Evolutionary conservation across 2,113 vertebrate genomes (phyloP).

Genomic region (Lampris megalopsis): DNA sequence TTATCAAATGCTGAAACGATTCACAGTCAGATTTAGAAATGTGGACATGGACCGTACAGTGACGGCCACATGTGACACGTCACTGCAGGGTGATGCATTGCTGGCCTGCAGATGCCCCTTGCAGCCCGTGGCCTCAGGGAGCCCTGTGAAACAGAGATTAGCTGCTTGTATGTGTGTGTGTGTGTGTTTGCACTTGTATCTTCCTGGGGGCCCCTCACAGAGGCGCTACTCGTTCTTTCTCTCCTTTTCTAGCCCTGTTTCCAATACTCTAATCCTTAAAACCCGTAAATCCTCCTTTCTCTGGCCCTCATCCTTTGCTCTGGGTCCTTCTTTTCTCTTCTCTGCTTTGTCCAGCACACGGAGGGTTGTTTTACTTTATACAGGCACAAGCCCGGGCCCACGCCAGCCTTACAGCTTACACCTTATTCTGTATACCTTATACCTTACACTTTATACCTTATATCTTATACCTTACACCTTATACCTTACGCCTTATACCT

Average conservation of each 20-base stretch:
- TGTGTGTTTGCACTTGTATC: background rate
- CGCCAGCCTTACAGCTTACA: background rate
- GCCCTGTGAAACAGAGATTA: slow-evolving; percentile 59
- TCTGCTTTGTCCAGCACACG: slow-evolving; percentile 34
- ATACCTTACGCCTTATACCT: no score
- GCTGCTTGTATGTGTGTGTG: background rate
- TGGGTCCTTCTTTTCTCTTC: slow-evolving; percentile 38
- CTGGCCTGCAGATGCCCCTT: slow-evolving; percentile 56
- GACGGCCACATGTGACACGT: slow-evolving; percentile 12
- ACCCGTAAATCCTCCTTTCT: slow-evolving; percentile 66
- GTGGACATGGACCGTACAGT: background rate
- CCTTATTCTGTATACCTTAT: background rate
- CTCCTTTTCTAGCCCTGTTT: slow-evolving; percentile 44
- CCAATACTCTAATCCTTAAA: slow-evolving; percentile 61
- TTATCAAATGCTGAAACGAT: no score
- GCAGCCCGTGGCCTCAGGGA: slow-evolving; percentile 35
- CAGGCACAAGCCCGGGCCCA: slow-evolving; percentile 14
- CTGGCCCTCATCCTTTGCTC: slow-evolving; percentile 42
- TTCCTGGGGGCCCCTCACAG: slow-evolving; percentile 25
- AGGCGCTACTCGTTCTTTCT: slow-evolving; percentile 37
- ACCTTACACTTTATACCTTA: no score
- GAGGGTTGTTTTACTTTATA: slow-evolving; percentile 24
- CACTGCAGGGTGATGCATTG: background rate
- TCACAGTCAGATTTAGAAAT: no score
- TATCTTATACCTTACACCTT: no score